phyloP scores from a whole-genome alignment of 2,113 vertebrate species.

The Engystomops pustulosus region DNA sequence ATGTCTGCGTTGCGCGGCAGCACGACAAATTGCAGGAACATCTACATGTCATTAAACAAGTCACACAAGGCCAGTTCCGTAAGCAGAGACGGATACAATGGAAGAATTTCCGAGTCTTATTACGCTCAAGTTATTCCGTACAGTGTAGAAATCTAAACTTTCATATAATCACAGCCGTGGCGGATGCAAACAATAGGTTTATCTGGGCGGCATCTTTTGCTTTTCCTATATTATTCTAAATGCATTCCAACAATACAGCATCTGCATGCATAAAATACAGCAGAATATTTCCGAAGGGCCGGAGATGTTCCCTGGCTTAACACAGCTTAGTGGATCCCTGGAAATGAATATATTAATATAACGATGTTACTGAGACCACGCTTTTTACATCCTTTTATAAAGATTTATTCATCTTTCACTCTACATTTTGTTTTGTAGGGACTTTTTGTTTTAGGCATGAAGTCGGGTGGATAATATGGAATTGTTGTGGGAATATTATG shows the following conservation, averaged over 20 bases:
- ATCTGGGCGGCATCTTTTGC: background rate
- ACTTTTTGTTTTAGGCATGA: background rate
- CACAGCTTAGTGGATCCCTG: constrained; percentile 11
- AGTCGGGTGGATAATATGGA: background rate
- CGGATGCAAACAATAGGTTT: background rate
- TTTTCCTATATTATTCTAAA: background rate
- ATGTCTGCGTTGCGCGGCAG: background rate
- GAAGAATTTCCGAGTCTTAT: background rate
- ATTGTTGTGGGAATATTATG: background rate
- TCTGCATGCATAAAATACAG: background rate
- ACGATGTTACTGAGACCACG: background rate
- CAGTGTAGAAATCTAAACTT: no score
- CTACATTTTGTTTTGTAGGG: background rate
- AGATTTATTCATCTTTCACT: constrained; percentile 8
- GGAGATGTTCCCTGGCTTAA: constrained; percentile 2
- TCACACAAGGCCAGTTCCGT: constrained; percentile 20
- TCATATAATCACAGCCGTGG: background rate
- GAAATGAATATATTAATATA: constrained; percentile 34
- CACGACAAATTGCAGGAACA: constrained; percentile 5
- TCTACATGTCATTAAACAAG: constrained; percentile 2
- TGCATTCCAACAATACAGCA: background rate
- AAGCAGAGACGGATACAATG: background rate
- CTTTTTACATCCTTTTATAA: constrained; percentile 5
- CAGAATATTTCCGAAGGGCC: background rate
- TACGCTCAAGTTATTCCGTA: background rate